phyloP scores from a whole-genome alignment of 2,113 vertebrate genomes.

The Aspidoscelis tigris region DNA sequence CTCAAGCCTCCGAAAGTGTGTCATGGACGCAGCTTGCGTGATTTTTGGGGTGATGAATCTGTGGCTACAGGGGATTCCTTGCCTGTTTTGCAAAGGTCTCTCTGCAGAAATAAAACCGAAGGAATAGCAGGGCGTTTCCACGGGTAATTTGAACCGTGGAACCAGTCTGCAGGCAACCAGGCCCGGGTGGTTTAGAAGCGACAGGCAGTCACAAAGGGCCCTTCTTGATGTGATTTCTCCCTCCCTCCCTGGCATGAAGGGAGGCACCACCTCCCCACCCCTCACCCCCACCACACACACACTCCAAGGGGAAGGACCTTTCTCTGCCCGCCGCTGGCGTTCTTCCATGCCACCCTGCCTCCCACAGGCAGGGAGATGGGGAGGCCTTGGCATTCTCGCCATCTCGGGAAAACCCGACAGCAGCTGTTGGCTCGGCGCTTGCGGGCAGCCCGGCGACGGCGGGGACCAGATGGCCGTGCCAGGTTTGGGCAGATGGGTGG shows the following conservation, averaged over 20 bases:
- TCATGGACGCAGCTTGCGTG: too few relatives aligned
- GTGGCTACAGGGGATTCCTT: too few relatives aligned
- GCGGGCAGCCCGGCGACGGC: neutral
- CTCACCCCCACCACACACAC: neutral
- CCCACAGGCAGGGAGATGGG: neutral
- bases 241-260: neutral
- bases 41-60: too few relatives aligned
- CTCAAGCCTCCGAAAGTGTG: too few relatives aligned
- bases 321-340: neutral
- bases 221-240: neutral
- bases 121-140: neutral
- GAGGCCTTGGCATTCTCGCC: neutral
- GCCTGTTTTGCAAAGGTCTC: too few relatives aligned
- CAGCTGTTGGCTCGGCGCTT: conserved; percentile 20
- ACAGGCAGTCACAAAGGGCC: neutral
- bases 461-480: conserved; percentile 34
- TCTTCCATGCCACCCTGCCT: neutral
- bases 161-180: too few relatives aligned
- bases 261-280: neutral
- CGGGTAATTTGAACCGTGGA: neutral
- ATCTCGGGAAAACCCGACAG: neutral
- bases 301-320: neutral
- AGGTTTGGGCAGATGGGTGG: conserved; percentile 39
- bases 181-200: neutral
- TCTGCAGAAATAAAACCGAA: neutral